A percentile compares a stretch with the other conserved stretches of the same genome.
Evolutionary conservation across 1,140 invertebrate genomes (phyloP).

Genomic region (Hesperophylax magnus): DNA sequence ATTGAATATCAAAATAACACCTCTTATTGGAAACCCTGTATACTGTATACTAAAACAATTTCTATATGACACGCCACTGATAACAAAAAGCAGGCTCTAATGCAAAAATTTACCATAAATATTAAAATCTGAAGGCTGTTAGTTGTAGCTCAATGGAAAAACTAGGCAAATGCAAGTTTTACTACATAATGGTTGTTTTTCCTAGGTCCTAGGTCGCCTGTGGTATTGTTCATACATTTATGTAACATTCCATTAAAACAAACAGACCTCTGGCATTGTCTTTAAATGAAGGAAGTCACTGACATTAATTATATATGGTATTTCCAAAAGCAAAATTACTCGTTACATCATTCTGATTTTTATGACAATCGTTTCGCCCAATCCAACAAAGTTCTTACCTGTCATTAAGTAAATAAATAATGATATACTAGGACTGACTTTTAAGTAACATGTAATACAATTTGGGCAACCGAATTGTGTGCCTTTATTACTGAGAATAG

Average conservation of each 20-base stretch:
- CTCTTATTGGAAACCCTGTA: no score
- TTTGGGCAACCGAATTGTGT: no score
- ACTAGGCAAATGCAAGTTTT: background rate
- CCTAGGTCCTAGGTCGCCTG: background rate
- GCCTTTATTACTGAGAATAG: no score
- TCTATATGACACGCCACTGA: no score
- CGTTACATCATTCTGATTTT: background rate
- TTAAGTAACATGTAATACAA: background rate
- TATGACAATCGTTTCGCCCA: no score
- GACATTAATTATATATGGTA: background rate
- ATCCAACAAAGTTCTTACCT: no score
- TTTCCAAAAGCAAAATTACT: constrained; percentile 11
- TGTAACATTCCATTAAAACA: background rate
- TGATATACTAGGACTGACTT: no score
- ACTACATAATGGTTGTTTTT: background rate
- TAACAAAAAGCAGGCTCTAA: no score
- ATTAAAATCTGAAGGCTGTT: background rate
- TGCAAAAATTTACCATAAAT: no score
- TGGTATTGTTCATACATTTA: constrained; percentile 15
- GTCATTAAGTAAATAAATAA: no score
- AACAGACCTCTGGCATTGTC: background rate
- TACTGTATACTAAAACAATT: no score
- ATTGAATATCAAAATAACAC: no score
- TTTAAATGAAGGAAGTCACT: constrained; percentile 3
- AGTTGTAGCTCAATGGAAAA: background rate